Evolutionary conservation across 2,888 invertebrate genomes (phyloP), one percentile per base, ranked within the genome.

Genomic region (Platypus cylindrus): DNA sequence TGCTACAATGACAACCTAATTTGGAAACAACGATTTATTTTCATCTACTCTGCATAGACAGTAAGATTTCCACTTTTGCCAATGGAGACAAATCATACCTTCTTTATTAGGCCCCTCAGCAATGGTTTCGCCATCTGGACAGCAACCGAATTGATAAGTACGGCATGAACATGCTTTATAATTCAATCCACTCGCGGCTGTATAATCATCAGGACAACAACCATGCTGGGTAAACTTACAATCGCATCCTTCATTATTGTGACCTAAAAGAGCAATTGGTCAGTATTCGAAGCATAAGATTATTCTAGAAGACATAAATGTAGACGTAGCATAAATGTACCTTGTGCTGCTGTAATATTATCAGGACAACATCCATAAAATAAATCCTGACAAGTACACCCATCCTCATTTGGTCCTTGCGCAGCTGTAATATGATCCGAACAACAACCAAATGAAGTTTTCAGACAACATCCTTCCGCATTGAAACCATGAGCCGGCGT

Each of bases 101-200:
- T 75, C 74, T 46, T 68, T 63, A 41, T 71, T 70, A 2, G 75
- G 72, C 40, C 93, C 91, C 53, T 71, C 73, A 3, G 89, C 84
- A 33, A 69, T 59, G 0, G 77, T 77, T 39, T 78, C 61, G 1
- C 89, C 89, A 62, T 91, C 87, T 0, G 80, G 74, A 52, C 93
- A 93, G 54, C 93, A 93, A 2, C 91, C 90, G 55, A 86, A 89
- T 55, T 89, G 85, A 65, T 75, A 82, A 0, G 87, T 82, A 53
- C 78, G 72, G 53, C 89, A 89, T 1, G 72, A 68, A 54, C 94
- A 95, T 8, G 91, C 94, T 48, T 79, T 73, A 51, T 68, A 78
- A 45, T 82, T 73, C 0, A 80, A 73, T 8, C 91, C 93, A 17
- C 63, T 58, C 1, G 94, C 86, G 30, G 76, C 70, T 9, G 84